Evolutionary conservation across 2,797 vertebrate species (phyloP), one percentile per base, ranked within the genome.

Genomic region (Denticeps clupeoides): DNA sequence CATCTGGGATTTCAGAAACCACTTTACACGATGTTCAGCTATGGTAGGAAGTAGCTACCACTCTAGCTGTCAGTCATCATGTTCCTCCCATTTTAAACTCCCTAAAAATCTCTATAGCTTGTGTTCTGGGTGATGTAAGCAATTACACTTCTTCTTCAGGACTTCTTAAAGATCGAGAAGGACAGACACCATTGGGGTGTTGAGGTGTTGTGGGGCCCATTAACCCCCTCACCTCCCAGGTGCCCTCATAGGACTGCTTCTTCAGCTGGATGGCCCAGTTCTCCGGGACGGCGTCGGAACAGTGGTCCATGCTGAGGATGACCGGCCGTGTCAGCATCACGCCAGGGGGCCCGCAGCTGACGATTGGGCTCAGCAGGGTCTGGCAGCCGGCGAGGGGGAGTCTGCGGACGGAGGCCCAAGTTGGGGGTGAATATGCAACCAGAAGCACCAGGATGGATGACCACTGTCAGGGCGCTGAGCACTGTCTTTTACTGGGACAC

Each of bases 241-340:
- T 80, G 62, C 94, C 94, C 67, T 95, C 92, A 0, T 92, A 95
- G 0, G 87, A 93, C 74, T 99, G 94, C 74, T 96, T 97, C 80
- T 97, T 97, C 69, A 99, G 89, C 47, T 78, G 85, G 57, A 99
- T 81, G 72, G 90, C 90, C 95, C 95, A 99, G 82, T 93, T 93
- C 69, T 97, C 92, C 0, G 89, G 82, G 37, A 86, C 87, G 59
- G 90, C 89, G 68, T 98, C 95, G 47, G 88, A 93, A 28, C 93
- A 98, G 75, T 99, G 95, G 69, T 91, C 89, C 91, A 99, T 90
- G 67, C 87, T 83, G 53, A 99, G 84, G 80, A 99, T 94, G 75
- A 93, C 91, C 0, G 95, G 92, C 21, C 92, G 82, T 32, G 92
- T 96, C 64, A 99, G 87, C 62, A 97, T 81, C 65, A 98, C 95